Conservation (phyloP, 2,888 invertebrate genomes). For the Melangyna quadrimaculata region DNA sequence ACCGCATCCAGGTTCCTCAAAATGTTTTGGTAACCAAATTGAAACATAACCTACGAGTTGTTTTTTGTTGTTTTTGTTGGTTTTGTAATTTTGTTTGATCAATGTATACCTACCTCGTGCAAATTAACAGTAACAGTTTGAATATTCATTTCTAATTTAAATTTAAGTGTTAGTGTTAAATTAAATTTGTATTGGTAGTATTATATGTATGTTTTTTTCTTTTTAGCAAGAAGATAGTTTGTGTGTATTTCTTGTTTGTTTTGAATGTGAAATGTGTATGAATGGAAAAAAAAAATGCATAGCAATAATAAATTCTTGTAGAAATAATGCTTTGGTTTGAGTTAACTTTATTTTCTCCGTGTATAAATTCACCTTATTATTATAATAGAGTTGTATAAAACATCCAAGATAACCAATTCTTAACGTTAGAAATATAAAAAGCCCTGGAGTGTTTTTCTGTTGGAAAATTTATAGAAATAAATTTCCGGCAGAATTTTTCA, state of each 20-base stretch:
- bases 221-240: constrained; percentile 19
- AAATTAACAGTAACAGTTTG: constrained; percentile 55
- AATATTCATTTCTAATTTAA: constrained; percentile 13
- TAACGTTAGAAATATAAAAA: neutral
- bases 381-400: neutral
- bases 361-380: neutral
- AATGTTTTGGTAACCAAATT: constrained; percentile 80
- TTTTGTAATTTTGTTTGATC: constrained; percentile 55
- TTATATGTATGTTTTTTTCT: constrained; percentile 12
- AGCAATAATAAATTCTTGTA: neutral
- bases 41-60: constrained; percentile 63
- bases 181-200: constrained; percentile 10
- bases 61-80: constrained; percentile 29
- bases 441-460: constrained; percentile 53
- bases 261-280: neutral
- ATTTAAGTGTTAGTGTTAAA: constrained; percentile 7
- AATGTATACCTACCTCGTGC: constrained; percentile 25
- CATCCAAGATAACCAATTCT: neutral
- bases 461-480: constrained; percentile 55
- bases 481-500: constrained; percentile 57
- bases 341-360: neutral
- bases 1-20: constrained; percentile 82
- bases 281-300: neutral
- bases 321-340: constrained; percentile 10
- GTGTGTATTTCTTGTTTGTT: constrained; percentile 3